These are phyloP conservation scores for Emys orbicularis DNA, from an alignment of 2,797 vertebrate genomes.

Conservation along the genomic window DNA sequence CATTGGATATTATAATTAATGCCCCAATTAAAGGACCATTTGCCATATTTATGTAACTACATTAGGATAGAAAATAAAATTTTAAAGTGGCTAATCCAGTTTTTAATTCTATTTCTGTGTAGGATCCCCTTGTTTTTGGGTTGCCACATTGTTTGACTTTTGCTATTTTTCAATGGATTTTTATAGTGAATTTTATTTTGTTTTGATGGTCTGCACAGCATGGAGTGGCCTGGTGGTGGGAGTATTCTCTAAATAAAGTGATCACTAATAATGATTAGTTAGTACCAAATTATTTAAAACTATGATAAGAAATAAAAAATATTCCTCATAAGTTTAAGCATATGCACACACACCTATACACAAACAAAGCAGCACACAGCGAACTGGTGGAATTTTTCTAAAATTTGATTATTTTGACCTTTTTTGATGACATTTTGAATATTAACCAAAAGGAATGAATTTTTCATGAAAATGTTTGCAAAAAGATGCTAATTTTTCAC, in stretches of 20 bases:
- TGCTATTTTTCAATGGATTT: not conserved
- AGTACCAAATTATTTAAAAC: not conserved
- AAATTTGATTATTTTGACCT: not conserved
- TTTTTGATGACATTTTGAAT: not conserved
- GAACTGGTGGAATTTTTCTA: not conserved
- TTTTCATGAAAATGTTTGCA: not conserved
- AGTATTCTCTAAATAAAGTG: not conserved
- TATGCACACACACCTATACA: not conserved
- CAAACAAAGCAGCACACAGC: not conserved
- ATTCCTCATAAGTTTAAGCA: too few species aligned
- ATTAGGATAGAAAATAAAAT: not conserved
- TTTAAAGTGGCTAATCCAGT: not conserved
- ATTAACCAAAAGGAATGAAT: not conserved
- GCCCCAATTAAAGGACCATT: not conserved
- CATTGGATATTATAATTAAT: not conserved
- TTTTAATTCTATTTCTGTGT: not conserved
- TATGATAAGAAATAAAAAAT: too few species aligned
- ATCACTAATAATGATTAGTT: not conserved
- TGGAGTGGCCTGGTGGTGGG: not conserved
- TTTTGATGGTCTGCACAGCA: not conserved
- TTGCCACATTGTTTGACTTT: too few species aligned
- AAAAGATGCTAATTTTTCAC: not conserved
- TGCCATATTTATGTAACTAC: not conserved
- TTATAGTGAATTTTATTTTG: not conserved
- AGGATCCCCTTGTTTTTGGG: not conserved